Conservation (phyloP, 2,888 invertebrate genomes). For the Dione juno region DNA sequence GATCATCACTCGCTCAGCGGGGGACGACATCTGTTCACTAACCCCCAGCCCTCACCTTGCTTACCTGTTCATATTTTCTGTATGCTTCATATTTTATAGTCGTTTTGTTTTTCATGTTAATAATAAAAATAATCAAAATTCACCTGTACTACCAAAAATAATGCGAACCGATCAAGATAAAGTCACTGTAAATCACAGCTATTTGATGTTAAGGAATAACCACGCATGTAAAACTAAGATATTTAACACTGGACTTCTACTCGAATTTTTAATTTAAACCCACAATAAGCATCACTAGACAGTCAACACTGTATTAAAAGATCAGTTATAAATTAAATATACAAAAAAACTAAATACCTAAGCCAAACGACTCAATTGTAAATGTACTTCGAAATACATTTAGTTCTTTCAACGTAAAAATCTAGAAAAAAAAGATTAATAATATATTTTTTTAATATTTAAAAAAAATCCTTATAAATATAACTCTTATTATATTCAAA, state of each 20-base stretch:
- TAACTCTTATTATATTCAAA: slow-evolving; percentile 31
- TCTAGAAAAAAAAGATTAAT: no score
- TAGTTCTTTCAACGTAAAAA: no score
- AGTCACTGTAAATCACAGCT: no score
- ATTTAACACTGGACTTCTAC: no score
- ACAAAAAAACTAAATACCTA: neutral
- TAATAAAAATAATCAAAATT: neutral
- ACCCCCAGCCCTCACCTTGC: slow-evolving; percentile 55
- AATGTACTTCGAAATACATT: no score
- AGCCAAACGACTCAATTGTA: no score
- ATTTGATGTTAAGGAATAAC: no score
- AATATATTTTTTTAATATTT: no score
- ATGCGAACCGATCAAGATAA: no score
- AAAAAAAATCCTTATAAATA: neutral
- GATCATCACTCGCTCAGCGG: slow-evolving; percentile 74
- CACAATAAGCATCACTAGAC: no score
- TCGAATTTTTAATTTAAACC: no score
- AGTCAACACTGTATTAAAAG: neutral
- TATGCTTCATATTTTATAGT: neutral
- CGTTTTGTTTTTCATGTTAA: neutral
- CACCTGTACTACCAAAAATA: neutral
- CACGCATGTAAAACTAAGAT: no score
- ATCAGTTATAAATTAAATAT: neutral
- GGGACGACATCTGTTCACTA: slow-evolving; percentile 78
- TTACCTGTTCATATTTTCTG: slow-evolving; percentile 50